Evolutionary conservation across 2,797 vertebrate genomes (phyloP), one percentile per base, ranked within the genome.

Genomic region (Craterocephalus amniculus): DNA sequence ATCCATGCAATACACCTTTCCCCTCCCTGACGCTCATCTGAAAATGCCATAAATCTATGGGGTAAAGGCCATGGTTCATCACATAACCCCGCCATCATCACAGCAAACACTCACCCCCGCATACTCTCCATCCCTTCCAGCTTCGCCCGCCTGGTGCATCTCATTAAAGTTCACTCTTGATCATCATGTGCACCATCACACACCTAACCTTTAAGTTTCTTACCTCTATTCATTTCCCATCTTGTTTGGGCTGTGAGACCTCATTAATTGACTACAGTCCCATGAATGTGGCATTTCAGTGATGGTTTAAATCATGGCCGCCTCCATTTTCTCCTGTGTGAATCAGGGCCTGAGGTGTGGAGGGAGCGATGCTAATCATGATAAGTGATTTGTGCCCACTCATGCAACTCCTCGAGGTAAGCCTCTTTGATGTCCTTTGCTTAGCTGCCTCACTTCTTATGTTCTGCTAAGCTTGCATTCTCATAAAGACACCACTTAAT

Each of bases 371-470:
- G 78, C 83, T 86, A 86, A 91, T 88, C 87, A 84, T 70, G 80
- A 86, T 87, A 86, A 89, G 90, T 83, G 86, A 87, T 89, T 84
- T 85, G 85, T 72, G 81, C 81, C 82, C 78, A 72, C 83, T 85
- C 52, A 49, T 71, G 80, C 79, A 67, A 63, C 65, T 74, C 79
- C 80, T 79, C 3, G 40, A 78, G 79, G 72, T 82, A 67, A 76
- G 62, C 79, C 59, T 51, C 70, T 80, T 67, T 75, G 67, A 80
- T 81, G 82, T 78, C 78, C 79, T 73, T 67, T 63, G 59, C 72
- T 79, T 63, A 66, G 75, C 72, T 34, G 60, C 69, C 26, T 81
- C 55, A 4, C 82, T 83, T 81, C 74, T 80, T 83, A 79, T 83
- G 22, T 82, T 74, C 63, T 78, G 80, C 80, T 73, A 74, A 75